Evolutionary conservation across 2,888 invertebrate species (phyloP).

Genomic region (Chaitophorus viminalis): DNA sequence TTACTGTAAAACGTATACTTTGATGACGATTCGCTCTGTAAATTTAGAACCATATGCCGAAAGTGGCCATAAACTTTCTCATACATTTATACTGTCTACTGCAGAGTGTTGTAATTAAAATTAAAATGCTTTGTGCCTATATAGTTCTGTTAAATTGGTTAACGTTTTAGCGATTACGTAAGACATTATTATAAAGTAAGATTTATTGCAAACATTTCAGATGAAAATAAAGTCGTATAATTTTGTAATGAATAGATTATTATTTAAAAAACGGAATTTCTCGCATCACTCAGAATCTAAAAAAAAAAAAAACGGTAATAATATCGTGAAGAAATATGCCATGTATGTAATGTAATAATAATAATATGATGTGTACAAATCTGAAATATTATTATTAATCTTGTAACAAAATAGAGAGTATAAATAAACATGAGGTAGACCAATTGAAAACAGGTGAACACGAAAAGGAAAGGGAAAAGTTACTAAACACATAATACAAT

Average conservation of each 20-base stretch:
- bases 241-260: too few relatives aligned
- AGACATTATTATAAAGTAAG: not conserved
- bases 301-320: not conserved
- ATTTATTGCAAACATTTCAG: not conserved
- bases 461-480: conserved; percentile 12
- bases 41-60: conserved; percentile 21
- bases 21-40: conserved; percentile 30
- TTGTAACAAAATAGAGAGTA: not conserved
- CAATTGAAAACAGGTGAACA: not conserved
- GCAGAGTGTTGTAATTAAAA: conserved; percentile 12
- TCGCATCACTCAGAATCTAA: not conserved
- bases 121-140: not conserved
- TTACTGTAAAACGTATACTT: not conserved
- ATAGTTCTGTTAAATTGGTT: not conserved
- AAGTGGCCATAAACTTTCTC: conserved; percentile 39
- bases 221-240: not conserved
- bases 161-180: not conserved
- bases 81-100: not conserved
- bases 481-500: not conserved
- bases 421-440: not conserved
- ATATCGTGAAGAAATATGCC: too few relatives aligned
- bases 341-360: not conserved
- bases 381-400: not conserved
- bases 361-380: not conserved
- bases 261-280: not conserved